Conservation (phyloP, 2,113 vertebrate genomes). For the Platysternon megacephalum region DNA sequence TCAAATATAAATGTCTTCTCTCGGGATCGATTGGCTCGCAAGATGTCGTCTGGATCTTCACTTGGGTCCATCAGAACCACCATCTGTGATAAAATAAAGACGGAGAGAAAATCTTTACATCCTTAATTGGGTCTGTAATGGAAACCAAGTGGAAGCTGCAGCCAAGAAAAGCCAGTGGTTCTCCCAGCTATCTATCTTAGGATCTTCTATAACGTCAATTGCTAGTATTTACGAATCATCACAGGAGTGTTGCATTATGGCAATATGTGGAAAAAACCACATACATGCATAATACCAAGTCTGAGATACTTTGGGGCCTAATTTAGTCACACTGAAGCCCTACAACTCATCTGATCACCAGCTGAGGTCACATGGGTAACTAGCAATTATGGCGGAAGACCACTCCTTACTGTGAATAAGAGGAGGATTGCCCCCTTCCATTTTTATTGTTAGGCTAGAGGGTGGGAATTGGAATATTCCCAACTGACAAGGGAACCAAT, state of each 20-base stretch:
- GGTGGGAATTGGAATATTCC: not conserved
- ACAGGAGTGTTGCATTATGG: not conserved
- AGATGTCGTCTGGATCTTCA: conserved; percentile 52
- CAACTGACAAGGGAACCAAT: not conserved
- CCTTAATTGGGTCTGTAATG: not conserved
- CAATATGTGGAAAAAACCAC: not conserved
- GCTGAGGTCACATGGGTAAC: not conserved
- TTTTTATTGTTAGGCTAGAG: not conserved
- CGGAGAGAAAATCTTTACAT: rapidly evolving
- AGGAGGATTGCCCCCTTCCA: not conserved
- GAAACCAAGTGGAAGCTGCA: not conserved
- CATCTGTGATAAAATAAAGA: conserved; percentile 29
- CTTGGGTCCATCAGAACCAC: conserved; percentile 72
- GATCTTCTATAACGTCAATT: not conserved
- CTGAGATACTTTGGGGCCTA: rapidly evolving
- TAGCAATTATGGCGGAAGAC: not conserved
- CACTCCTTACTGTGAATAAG: rapidly evolving
- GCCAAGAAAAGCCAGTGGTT: not conserved
- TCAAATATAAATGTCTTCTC: conserved; percentile 77
- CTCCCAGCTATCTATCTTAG: rapidly evolving
- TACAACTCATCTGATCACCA: not conserved
- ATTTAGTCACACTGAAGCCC: not conserved
- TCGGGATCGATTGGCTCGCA: conserved; percentile 61
- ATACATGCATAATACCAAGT: rapidly evolving
- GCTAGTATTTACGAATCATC: rapidly evolving